phyloP scores from a whole-genome alignment of 2,797 vertebrate species.

The Gymnocypris eckloni region DNA sequence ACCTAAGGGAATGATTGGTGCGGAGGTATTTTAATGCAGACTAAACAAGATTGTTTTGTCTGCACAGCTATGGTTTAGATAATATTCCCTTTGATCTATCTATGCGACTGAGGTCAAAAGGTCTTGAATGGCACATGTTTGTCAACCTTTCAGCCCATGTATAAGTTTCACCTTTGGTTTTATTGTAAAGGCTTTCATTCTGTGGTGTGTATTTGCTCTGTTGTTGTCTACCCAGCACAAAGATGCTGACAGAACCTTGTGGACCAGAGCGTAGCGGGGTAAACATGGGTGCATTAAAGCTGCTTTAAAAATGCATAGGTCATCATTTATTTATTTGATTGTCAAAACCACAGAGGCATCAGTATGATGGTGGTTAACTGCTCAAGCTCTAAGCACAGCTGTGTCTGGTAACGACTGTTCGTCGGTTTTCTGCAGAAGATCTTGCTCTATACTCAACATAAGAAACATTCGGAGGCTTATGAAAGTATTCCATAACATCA shows the following conservation, averaged over 20 bases:
- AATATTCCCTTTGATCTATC: not conserved
- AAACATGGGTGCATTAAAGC: constrained; percentile 50
- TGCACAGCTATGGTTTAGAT: constrained; percentile 20
- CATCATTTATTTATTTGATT: constrained; percentile 58
- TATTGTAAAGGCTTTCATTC: constrained; percentile 25
- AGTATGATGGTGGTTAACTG: constrained; percentile 5
- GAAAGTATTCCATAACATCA: not conserved
- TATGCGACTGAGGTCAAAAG: constrained; percentile 14
- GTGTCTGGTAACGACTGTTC: not conserved
- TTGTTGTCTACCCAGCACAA: constrained; percentile 23
- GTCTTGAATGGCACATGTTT: not conserved
- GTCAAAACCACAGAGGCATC: constrained; percentile 38
- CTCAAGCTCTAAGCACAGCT: constrained; percentile 6
- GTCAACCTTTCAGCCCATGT: constrained; percentile 17
- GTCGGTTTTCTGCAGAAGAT: not conserved
- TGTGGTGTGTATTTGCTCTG: constrained; percentile 9
- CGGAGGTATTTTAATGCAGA: not conserved
- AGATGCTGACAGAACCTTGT: constrained; percentile 31
- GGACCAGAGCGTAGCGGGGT: constrained; percentile 18
- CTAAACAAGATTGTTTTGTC: not conserved
- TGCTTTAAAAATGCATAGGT: constrained; percentile 58
- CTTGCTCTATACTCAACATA: not conserved
- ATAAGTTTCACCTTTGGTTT: constrained; percentile 20
- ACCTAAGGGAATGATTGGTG: not conserved
- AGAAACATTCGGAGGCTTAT: not conserved